These are phyloP conservation scores for Melitaea athalia DNA, from an alignment of 2,888 invertebrate genomes.

Conservation along the genomic window DNA sequence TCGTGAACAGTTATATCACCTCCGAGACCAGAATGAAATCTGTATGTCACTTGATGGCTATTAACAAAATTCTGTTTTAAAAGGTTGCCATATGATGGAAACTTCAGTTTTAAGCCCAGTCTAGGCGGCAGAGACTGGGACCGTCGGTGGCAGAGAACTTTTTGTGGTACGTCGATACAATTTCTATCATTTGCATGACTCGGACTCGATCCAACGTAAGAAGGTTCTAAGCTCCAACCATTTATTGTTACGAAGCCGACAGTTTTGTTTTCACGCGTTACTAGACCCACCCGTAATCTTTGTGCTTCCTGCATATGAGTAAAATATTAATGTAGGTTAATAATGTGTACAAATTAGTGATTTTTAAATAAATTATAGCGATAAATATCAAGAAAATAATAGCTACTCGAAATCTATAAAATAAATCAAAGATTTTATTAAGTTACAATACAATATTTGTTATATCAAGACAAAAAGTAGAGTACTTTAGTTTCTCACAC, in stretches of 20 bases:
- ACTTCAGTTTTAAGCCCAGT: slow-evolving; percentile 90
- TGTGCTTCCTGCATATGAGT: slow-evolving; percentile 66
- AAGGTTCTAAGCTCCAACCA: slow-evolving; percentile 92
- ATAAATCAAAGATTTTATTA: not conserved
- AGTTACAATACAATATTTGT: too few species aligned
- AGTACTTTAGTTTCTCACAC: too few species aligned
- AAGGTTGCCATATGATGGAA: slow-evolving; percentile 89
- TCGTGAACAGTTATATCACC: slow-evolving; percentile 97
- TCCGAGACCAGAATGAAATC: slow-evolving; percentile 95
- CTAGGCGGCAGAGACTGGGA: slow-evolving; percentile 93
- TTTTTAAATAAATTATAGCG: too few species aligned
- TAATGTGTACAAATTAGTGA: too few species aligned
- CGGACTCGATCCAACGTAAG: slow-evolving; percentile 87
- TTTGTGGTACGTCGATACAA: slow-evolving; percentile 69
- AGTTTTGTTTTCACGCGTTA: slow-evolving; percentile 84
- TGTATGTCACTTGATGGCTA: slow-evolving; percentile 87
- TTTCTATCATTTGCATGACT: slow-evolving; percentile 82
- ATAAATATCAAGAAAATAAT: too few species aligned
- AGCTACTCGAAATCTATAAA: not conserved
- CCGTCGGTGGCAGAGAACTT: slow-evolving; percentile 79
- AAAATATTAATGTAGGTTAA: not conserved
- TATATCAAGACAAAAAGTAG: too few species aligned
- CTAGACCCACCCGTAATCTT: slow-evolving; percentile 83
- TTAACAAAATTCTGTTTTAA: slow-evolving; percentile 88
- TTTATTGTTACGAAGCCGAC: slow-evolving; percentile 93